phyloP scores from a whole-genome alignment of 1,140 invertebrate species.

The Tetramorium parvispinum region DNA sequence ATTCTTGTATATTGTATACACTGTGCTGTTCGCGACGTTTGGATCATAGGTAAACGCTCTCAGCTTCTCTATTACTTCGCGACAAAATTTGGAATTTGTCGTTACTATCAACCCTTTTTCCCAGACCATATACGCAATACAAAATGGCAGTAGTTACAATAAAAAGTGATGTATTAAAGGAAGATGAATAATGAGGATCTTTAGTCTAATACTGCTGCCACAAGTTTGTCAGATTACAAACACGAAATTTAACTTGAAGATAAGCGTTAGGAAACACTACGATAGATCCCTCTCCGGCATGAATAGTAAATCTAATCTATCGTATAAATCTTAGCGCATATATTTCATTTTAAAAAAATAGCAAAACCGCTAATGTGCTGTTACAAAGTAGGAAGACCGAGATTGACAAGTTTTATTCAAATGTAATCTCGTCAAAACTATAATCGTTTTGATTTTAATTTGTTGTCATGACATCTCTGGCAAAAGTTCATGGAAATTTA shows the following conservation, averaged over 20 bases:
- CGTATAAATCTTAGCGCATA: background rate
- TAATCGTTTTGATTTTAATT: background rate
- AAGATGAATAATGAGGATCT: slow-evolving; percentile 79
- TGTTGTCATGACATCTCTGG: slow-evolving; percentile 39
- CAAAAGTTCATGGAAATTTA: slow-evolving; percentile 14
- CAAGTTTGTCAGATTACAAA: slow-evolving; percentile 74
- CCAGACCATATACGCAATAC: slow-evolving; percentile 72
- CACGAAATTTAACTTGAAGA: slow-evolving; percentile 52
- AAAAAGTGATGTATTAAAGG: slow-evolving; percentile 76
- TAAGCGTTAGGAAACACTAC: slow-evolving; percentile 15
- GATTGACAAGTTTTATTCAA: slow-evolving; percentile 9
- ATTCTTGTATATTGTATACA: slow-evolving; percentile 78
- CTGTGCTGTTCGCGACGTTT: slow-evolving; percentile 32
- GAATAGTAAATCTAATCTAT: slow-evolving; percentile 1
- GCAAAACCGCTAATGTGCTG: background rate
- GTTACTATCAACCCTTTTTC: slow-evolving; percentile 26
- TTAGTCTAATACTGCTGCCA: slow-evolving; percentile 84
- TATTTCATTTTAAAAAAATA: background rate
- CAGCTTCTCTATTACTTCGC: background rate
- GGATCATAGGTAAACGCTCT: background rate
- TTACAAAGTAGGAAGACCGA: slow-evolving; percentile 19
- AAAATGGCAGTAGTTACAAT: slow-evolving; percentile 81
- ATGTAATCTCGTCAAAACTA: background rate
- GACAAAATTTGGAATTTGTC: slow-evolving; percentile 14
- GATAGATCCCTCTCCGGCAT: background rate